Evolutionary conservation across 2,797 vertebrate genomes (phyloP).

Genomic region (Lithobates sylvaticus): DNA sequence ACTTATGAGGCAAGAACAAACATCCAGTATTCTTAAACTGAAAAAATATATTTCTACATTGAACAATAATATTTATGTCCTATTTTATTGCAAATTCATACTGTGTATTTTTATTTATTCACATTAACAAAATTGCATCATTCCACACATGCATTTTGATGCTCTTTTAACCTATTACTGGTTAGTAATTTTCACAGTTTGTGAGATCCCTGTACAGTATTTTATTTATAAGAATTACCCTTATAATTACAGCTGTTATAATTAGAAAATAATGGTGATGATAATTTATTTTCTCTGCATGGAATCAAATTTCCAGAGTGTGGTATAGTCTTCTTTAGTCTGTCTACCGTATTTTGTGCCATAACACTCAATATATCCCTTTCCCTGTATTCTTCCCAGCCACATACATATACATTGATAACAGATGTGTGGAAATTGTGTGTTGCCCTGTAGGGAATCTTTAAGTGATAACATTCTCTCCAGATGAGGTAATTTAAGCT

Average conservation of each 20-base stretch:
- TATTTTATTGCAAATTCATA: background rate
- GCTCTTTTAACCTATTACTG: slow-evolving; percentile 42
- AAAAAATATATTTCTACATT: too few species aligned
- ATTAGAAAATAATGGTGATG: slow-evolving; percentile 52
- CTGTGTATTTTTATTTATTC: background rate
- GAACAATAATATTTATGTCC: too few species aligned
- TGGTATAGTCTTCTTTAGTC: slow-evolving; percentile 27
- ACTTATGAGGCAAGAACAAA: too few species aligned
- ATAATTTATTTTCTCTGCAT: slow-evolving; percentile 54
- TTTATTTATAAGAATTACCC: slow-evolving; percentile 48
- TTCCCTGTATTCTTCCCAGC: slow-evolving; percentile 1
- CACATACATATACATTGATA: slow-evolving; percentile 39
- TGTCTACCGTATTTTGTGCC: slow-evolving; percentile 31
- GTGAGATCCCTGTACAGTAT: slow-evolving; percentile 44
- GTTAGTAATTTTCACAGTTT: slow-evolving; percentile 58
- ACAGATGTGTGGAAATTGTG: slow-evolving; percentile 36
- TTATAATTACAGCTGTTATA: slow-evolving; percentile 59
- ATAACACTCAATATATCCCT: slow-evolving; percentile 51
- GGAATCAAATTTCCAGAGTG: slow-evolving; percentile 47
- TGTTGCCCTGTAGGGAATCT: background rate
- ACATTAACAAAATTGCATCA: slow-evolving; percentile 1
- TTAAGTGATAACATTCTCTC: slow-evolving; percentile 30
- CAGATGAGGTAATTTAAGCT: slow-evolving; percentile 13
- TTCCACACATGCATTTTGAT: background rate
- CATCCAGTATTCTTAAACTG: too few species aligned